Evolutionary conservation across 1,140 invertebrate genomes (phyloP), one percentile per base, ranked within the genome.

Genomic region (Wasmannia auropunctata): DNA sequence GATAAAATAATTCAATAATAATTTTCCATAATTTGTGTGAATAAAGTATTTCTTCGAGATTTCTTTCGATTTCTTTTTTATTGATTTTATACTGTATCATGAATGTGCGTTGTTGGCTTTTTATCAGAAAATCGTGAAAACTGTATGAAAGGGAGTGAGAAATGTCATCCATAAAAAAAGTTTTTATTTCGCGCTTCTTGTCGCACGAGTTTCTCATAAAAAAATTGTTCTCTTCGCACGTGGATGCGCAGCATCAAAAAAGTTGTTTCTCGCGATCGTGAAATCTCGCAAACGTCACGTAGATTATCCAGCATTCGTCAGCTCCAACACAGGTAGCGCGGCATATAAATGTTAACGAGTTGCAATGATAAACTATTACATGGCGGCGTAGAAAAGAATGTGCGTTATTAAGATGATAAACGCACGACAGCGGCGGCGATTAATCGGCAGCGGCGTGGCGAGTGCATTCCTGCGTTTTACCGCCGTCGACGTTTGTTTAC

Each of bases 331-430:
- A 22, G 6, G 6, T 11, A 43, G 34, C 46, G 43, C 14, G 34
- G n/a, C n/a, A 81, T n/a, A 46, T 16, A 3, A 67, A 54, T 22
- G 56, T n/a, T 63, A 46, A 74, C 14, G 16, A 75, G 19, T 31
- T 19, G 16, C 28, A 69, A 69, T 46, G 67, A 86, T 74, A 69
- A 80, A 75, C 19, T 22, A 31, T 58, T 74, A 72, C 49, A 43
- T 5, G 34, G 1, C 5, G 11, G 25, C 22, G 22, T 6, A 25
- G 22, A 37, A 72, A 43, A 74, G 62, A 80, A 54, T n/a, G n/a
- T 74, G 51, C 25, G 51, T 60, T 83, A 83, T 72, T 74, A 74
- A 74, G 51, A 60, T 83, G 79, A 83, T 83, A 74, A 83, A 74
- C 51, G 25, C 14, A 28, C 25, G n/a, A 58, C 22, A 72, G 31